Percentiles rank a stretch among this genome's conserved stretches.
phyloP scores from a whole-genome alignment of 2,888 invertebrate genomes.

The Allygus modestus region DNA sequence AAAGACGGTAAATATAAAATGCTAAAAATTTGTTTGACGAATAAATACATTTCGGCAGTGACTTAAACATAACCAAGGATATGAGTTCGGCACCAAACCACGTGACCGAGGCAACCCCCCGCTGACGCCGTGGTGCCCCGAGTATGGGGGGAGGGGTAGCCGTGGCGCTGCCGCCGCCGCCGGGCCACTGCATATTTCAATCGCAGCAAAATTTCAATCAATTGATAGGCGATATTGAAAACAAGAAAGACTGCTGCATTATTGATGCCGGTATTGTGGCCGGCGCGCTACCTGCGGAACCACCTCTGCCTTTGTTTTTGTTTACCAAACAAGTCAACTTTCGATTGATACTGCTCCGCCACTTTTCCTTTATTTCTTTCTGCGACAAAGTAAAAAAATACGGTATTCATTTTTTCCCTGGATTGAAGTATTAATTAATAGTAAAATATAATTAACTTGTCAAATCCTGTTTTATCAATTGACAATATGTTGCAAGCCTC shows the following conservation, averaged over 20 bases:
- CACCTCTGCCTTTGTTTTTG: slow-evolving; percentile 2
- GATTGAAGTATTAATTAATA: no score
- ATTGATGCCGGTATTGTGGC: slow-evolving; percentile 42
- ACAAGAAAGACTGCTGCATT: slow-evolving; percentile 46
- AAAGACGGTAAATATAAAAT: no score
- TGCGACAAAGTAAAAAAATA: not conserved
- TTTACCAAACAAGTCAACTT: not conserved
- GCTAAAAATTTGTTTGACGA: no score
- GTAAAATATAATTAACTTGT: no score
- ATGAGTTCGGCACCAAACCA: no score
- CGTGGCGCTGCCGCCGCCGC: not conserved
- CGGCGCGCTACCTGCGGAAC: not conserved
- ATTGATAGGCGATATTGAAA: slow-evolving; percentile 49
- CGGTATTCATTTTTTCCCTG: no score
- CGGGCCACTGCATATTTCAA: slow-evolving; percentile 39
- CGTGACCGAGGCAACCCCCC: no score
- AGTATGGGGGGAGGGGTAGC: not conserved
- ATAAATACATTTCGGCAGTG: no score
- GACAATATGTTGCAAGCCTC: no score
- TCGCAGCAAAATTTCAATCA: slow-evolving; percentile 45
- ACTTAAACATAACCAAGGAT: no score
- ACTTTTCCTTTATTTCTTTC: not conserved
- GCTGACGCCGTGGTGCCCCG: no score
- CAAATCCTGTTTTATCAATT: no score
- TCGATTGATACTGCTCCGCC: not conserved